Evolutionary conservation across 2,888 invertebrate species (phyloP).

Genomic region (Drosophila austrosaltans): DNA sequence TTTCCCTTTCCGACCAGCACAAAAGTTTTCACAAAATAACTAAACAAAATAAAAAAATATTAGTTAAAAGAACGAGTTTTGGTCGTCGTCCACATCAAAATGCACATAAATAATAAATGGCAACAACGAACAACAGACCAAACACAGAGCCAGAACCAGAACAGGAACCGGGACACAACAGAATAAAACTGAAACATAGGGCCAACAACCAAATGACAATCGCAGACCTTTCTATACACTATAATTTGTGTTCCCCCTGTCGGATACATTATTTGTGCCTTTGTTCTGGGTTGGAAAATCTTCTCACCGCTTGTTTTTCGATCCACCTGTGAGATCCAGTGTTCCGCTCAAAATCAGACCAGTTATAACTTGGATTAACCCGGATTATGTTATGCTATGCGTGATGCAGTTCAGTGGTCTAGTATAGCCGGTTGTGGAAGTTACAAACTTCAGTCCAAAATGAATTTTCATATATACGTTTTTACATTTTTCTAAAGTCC

Average conservation of each 20-base stretch:
- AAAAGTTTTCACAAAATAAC: constrained; percentile 22
- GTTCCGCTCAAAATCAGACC: too few relatives aligned
- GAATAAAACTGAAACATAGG: constrained; percentile 31
- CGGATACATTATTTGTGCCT: too few relatives aligned
- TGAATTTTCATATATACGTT: constrained; percentile 2
- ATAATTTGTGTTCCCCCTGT: not conserved
- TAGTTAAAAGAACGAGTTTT: constrained; percentile 51
- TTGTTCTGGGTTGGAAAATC: too few relatives aligned
- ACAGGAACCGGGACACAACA: constrained; percentile 54
- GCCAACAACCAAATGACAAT: not conserved
- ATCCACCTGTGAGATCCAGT: too few relatives aligned
- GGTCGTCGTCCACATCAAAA: constrained; percentile 65
- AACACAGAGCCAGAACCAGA: constrained; percentile 27
- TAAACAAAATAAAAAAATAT: constrained; percentile 32
- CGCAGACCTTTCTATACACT: constrained; percentile 2
- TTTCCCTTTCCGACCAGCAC: not conserved
- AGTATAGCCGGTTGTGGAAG: not conserved
- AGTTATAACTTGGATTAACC: too few relatives aligned
- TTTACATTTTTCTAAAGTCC: constrained; percentile 4
- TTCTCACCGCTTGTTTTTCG: too few relatives aligned
- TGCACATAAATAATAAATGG: constrained; percentile 78
- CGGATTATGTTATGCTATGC: not conserved
- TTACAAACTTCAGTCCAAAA: constrained; percentile 8
- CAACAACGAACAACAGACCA: constrained; percentile 61
- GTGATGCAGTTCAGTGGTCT: not conserved